phyloP scores from a whole-genome alignment of 2,888 invertebrate genomes.

The Morinoia aosen region DNA sequence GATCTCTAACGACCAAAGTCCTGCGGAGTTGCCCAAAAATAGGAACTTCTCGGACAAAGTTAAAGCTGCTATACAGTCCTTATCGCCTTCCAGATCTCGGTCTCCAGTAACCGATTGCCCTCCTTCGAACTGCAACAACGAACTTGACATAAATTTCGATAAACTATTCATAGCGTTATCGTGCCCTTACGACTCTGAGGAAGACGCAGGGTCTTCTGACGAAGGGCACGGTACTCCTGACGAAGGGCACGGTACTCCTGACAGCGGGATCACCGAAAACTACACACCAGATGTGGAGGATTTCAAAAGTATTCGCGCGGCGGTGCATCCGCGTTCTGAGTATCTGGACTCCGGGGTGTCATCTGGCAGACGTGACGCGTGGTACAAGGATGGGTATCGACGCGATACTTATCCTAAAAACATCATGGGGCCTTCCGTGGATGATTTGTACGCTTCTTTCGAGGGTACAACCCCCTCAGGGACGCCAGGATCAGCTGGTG shows the following conservation, averaged over 20 bases:
- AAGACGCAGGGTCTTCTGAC: background rate
- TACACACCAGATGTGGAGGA: background rate
- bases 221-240: background rate
- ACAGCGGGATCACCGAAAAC: background rate
- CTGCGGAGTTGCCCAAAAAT: background rate
- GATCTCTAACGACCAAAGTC: no score
- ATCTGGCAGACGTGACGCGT: background rate
- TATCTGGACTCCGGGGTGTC: background rate
- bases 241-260: background rate
- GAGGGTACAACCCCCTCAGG: no score
- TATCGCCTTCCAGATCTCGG: constrained; percentile 15
- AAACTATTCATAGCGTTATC: background rate
- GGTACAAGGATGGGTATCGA: no score
- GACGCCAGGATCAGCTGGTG: background rate
- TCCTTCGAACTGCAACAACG: background rate
- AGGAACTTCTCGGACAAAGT: background rate
- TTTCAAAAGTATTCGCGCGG: background rate
- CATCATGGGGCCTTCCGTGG: no score
- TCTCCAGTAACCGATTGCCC: background rate
- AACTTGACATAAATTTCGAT: background rate
- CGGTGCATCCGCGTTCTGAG: background rate
- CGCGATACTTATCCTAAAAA: no score
- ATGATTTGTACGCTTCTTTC: no score
- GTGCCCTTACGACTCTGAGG: background rate
- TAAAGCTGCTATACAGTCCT: background rate